Evolutionary conservation across 2,797 vertebrate genomes (phyloP), one percentile per base, ranked within the genome.

Genomic region (Margarornis squamiger): DNA sequence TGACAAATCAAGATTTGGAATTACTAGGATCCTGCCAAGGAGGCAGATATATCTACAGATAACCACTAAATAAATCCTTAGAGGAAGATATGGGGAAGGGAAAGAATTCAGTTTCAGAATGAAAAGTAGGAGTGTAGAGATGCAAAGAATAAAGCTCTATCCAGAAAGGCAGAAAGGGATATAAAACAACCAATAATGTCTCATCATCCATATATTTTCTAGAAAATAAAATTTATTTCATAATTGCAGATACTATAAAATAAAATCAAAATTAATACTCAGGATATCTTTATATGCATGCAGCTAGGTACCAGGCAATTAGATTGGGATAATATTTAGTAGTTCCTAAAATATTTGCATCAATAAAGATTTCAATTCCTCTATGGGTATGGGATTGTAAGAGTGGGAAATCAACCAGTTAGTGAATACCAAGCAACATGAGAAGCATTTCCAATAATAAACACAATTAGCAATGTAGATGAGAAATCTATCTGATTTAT

Each of bases 361-460:
- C 46, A 71, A 38, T 76, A 88, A 93, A 70, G 43, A 48, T 83
- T 90, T 86, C 20, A 90, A 73, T 95, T 93, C 72, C 76, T 84
- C 19, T 36, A 84, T 43, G 66, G 32, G 18, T 75, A 14, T 74
- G 46, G 38, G 65, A 71, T 79, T 94, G 51, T 76, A 82, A 85
- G 84, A 77, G 55, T 92, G 92, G 86, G 85, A 96, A 97, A 95
- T 91, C 91, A 96, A 94, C 59, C 70, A 85, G 90, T 93, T 67
- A 92, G 65, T 87, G 93, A 95, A 96, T 66, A 96, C 46, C 7
- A 52, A 95, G 76, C 57, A 93, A 92, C 95, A 93, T 87, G 73
- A 96, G 96, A 72, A 96, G 82, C 51, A 86, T 55, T 97, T 97
- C 89, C 63, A 95, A 95, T 96, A 96, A 93, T 95, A 97, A 96